Percentiles rank a stretch among this genome's conserved stretches.
Conservation (phyloP, 2,113 vertebrate genomes). For the Hemiprocne comata region DNA sequence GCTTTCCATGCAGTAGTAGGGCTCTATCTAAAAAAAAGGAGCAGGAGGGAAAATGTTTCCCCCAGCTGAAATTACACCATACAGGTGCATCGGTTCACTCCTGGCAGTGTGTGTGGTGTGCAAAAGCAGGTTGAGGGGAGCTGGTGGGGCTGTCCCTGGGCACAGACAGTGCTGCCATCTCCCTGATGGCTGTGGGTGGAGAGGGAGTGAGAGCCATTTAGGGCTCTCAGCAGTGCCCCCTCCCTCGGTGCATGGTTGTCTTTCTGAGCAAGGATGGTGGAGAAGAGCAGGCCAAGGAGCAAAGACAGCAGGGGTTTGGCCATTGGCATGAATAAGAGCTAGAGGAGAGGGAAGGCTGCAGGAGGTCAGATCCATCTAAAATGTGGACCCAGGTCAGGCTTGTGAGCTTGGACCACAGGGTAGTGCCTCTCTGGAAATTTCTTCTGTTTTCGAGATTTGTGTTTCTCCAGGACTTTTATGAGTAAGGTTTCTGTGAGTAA, state of each 20-base stretch:
- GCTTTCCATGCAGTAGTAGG: not conserved
- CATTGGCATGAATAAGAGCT: not conserved
- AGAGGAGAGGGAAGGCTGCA: not conserved
- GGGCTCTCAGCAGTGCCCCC: not conserved
- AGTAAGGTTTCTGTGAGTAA: not conserved
- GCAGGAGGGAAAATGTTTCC: not conserved
- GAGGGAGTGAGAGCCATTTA: accelerated
- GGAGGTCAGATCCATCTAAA: not conserved
- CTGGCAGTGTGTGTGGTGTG: accelerated
- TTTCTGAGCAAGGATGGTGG: not conserved
- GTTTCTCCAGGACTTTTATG: not conserved
- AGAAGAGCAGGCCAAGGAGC: accelerated
- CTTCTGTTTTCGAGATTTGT: not conserved
- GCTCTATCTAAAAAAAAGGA: not conserved
- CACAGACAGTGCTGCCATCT: accelerated
- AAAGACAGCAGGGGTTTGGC: not conserved
- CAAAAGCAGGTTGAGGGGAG: not conserved
- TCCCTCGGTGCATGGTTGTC: not conserved
- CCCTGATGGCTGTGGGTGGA: accelerated
- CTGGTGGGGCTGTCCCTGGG: not conserved
- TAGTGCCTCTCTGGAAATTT: not conserved
- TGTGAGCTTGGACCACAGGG: not conserved
- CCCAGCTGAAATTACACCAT: accelerated
- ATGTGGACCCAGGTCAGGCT: accelerated
- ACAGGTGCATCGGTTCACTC: accelerated